Conservation (phyloP, 2,888 invertebrate species). For the Tillus elongatus region DNA sequence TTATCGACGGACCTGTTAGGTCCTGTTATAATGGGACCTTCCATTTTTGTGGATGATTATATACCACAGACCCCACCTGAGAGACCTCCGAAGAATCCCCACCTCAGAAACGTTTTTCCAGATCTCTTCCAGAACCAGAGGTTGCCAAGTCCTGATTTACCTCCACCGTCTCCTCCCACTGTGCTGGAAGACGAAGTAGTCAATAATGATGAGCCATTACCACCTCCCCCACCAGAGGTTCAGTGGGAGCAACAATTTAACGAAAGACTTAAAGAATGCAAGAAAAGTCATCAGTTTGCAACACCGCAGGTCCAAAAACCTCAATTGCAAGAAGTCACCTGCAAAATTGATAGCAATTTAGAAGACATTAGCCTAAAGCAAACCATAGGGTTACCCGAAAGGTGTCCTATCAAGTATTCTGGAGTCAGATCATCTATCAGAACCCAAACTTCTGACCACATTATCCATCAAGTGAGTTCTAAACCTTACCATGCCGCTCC, state of each 20-base stretch:
- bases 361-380: conserved; percentile 17
- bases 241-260: conserved; percentile 34
- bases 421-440: conserved; percentile 29
- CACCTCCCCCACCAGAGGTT: conserved; percentile 53
- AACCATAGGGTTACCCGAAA: conserved; percentile 27
- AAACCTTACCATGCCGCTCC: conserved; percentile 25
- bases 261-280: conserved; percentile 29
- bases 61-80: conserved; percentile 68
- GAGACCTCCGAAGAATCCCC: conserved; percentile 69
- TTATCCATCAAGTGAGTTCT: conserved; percentile 32
- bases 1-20: conserved; percentile 50
- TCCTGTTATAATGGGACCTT: conserved; percentile 53
- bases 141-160: conserved; percentile 51
- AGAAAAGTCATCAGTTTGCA: conserved; percentile 30
- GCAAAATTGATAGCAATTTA: too few species aligned
- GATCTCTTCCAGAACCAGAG: conserved; percentile 44
- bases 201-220: conserved; percentile 54
- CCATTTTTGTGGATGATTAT: conserved; percentile 58
- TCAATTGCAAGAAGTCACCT: too few species aligned
- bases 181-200: conserved; percentile 51
- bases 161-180: conserved; percentile 55
- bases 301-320: conserved; percentile 33
- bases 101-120: conserved; percentile 46
- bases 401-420: conserved; percentile 20
- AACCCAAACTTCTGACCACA: conserved; percentile 29